Evolutionary conservation across 1,140 invertebrate species (phyloP).

Genomic region (Caenorhabditis tropicalis): DNA sequence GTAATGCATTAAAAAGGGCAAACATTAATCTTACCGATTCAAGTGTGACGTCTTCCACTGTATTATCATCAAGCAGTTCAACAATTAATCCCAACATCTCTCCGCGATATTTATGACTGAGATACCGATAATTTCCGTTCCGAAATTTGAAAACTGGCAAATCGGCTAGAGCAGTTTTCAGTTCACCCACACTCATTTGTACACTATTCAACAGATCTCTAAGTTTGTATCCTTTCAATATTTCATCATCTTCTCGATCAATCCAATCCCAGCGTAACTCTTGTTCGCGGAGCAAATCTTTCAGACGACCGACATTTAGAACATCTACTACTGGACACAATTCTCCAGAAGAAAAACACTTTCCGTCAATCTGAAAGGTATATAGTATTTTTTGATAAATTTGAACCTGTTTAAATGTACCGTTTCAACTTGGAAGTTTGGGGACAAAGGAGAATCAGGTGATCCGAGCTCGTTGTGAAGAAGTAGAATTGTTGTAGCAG

Average conservation of each 20-base stretch:
- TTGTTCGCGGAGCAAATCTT: conserved; percentile 18
- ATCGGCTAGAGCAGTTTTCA: conserved; percentile 6
- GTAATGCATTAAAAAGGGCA: too few relatives aligned
- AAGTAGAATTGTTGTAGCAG: conserved; percentile 8
- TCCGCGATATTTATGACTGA: neutral
- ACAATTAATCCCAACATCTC: conserved; percentile 7
- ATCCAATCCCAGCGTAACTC: conserved; percentile 9
- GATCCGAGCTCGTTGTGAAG: neutral
- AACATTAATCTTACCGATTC: neutral
- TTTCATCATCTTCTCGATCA: neutral
- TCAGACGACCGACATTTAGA: neutral
- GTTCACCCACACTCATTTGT: conserved; percentile 19
- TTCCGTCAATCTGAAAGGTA: conserved; percentile 1
- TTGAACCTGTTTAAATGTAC: neutral
- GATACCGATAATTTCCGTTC: conserved; percentile 12
- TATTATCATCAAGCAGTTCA: neutral
- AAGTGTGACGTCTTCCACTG: neutral
- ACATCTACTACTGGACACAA: neutral
- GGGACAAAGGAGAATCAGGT: neutral
- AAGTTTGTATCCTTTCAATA: neutral
- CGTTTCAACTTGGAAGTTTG: neutral
- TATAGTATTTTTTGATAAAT: neutral
- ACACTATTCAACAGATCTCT: conserved; percentile 2
- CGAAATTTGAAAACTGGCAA: conserved; percentile 4
- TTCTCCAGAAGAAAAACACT: neutral